Conservation (phyloP, 1,140 invertebrate genomes). For the Drosophila bifasciata region DNA sequence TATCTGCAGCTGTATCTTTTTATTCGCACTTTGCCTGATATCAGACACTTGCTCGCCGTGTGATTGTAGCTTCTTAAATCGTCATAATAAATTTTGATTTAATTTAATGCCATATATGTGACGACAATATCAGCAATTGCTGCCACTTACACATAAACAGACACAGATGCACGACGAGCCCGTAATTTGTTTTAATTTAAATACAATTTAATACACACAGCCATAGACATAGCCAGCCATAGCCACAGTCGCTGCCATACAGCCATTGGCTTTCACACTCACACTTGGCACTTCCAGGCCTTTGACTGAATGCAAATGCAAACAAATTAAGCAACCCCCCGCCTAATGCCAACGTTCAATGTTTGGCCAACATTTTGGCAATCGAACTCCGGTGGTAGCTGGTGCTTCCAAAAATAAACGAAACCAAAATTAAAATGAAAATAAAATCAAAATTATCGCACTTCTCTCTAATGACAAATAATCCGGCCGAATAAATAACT, state of each 20-base stretch:
- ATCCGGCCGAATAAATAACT: constrained; percentile 49
- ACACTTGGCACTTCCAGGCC: constrained; percentile 8
- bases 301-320: constrained; percentile 43
- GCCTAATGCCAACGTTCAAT: constrained; percentile 36
- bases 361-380: constrained; percentile 33
- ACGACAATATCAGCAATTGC: constrained; percentile 72
- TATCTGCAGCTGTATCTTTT: constrained; percentile 36
- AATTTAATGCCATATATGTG: constrained; percentile 72
- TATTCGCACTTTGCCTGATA: constrained; percentile 63
- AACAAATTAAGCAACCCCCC: constrained; percentile 41
- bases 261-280: constrained; percentile 18
- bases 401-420: constrained; percentile 30
- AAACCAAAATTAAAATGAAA: constrained; percentile 5
- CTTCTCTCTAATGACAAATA: constrained; percentile 46
- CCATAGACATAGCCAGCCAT: too few relatives aligned
- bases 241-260: neutral
- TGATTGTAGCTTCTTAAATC: constrained; percentile 66
- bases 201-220: constrained; percentile 72
- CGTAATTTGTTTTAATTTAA: constrained; percentile 81
- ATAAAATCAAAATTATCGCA: constrained; percentile 41
- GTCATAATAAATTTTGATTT: constrained; percentile 81
- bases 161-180: constrained; percentile 44
- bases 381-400: constrained; percentile 2
- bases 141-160: constrained; percentile 60
- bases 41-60: constrained; percentile 20